Conservation (phyloP, 2,888 invertebrate genomes). For the Trachelus iudaicus region DNA sequence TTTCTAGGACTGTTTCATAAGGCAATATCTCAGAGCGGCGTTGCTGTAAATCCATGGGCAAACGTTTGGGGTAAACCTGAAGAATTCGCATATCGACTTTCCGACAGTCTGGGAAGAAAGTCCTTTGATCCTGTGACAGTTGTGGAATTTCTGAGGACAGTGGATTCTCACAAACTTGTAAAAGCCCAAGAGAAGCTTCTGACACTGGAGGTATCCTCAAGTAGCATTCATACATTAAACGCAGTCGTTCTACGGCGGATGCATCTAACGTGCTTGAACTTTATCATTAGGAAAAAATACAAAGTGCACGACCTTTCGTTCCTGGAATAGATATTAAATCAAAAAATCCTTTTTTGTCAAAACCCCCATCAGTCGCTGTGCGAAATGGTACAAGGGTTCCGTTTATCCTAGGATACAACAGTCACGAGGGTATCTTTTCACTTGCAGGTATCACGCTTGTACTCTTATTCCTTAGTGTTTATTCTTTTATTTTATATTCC, state of each 20-base stretch:
- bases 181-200: conserved; percentile 25
- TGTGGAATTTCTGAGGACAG: conserved; percentile 42
- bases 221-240: background rate
- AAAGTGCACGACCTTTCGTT: conserved; percentile 23
- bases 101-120: conserved; percentile 37
- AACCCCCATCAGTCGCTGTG: conserved; percentile 24
- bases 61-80: background rate
- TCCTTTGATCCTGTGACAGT: conserved; percentile 40
- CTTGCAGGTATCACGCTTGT: background rate
- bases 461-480: background rate
- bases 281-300: conserved; percentile 30
- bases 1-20: background rate
- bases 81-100: background rate
- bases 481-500: background rate
- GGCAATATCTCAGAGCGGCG: conserved; percentile 1
- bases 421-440: conserved; percentile 37
- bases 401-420: conserved; percentile 44
- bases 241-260: background rate
- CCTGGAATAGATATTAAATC: conserved; percentile 43
- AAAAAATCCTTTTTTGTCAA: conserved; percentile 41
- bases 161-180: conserved; percentile 39
- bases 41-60: background rate
- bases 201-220: conserved; percentile 19
- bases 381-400: conserved; percentile 45
- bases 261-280: background rate